Evolutionary conservation across 2,113 vertebrate species (phyloP).

Genomic region (Condylura cristata): DNA sequence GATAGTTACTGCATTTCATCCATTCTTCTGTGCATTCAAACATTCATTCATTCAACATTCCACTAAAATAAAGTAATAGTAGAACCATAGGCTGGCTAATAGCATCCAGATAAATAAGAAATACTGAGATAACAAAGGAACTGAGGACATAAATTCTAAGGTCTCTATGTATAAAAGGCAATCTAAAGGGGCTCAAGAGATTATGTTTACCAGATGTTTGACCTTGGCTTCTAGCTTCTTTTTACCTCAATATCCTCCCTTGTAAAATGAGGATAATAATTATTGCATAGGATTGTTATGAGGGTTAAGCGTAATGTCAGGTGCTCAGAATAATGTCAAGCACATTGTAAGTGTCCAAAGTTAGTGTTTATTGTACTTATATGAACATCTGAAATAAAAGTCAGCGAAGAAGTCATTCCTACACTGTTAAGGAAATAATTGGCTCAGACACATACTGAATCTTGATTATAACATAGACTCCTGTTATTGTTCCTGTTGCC

Average conservation of each 20-base stretch:
- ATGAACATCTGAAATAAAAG: background rate
- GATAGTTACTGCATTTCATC: background rate
- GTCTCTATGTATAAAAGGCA: background rate
- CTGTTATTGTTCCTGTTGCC: background rate
- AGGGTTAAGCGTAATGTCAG: constrained; percentile 28
- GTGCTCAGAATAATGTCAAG: background rate
- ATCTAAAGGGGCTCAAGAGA: background rate
- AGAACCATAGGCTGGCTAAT: background rate
- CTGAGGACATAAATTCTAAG: background rate
- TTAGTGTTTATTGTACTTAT: background rate
- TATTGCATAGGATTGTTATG: background rate
- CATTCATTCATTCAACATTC: background rate
- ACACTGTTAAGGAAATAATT: background rate
- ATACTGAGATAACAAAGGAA: background rate
- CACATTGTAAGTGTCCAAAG: constrained; percentile 6
- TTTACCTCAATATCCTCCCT: constrained; percentile 50
- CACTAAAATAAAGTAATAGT: background rate
- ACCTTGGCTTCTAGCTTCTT: background rate
- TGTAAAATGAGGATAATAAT: constrained; percentile 54
- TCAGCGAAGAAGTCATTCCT: background rate
- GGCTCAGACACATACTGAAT: background rate
- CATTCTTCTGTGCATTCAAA: background rate
- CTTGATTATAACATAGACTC: background rate
- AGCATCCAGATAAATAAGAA: background rate
- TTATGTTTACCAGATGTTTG: constrained; percentile 7